phyloP scores from a whole-genome alignment of 1,140 invertebrate species.

The Elymnias hypermnestra region DNA sequence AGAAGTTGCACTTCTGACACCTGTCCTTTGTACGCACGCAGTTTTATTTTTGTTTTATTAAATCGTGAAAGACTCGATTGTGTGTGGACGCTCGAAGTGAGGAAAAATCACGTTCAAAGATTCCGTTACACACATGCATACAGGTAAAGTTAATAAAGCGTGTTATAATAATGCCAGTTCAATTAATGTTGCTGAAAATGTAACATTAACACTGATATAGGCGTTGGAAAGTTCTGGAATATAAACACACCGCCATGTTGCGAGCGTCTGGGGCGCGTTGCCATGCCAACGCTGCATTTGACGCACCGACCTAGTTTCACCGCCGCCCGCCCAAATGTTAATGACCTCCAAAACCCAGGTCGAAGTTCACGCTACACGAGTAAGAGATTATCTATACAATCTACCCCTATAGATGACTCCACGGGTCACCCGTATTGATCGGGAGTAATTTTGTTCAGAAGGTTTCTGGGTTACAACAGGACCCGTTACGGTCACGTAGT shows the following conservation, averaged over 20 bases:
- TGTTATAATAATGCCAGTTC: too few relatives aligned
- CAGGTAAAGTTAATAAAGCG: too few relatives aligned
- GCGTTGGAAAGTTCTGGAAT: conserved; percentile 15
- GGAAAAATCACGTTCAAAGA: too few relatives aligned
- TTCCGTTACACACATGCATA: too few relatives aligned
- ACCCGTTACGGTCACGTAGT: conserved; percentile 29
- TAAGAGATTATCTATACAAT: conserved; percentile 49
- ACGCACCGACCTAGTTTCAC: conserved; percentile 60
- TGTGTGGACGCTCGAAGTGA: too few relatives aligned
- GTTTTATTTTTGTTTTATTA: too few relatives aligned
- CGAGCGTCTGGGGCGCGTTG: conserved; percentile 43
- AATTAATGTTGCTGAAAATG: neutral
- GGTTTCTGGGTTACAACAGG: conserved; percentile 56
- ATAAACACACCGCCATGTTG: conserved; percentile 30
- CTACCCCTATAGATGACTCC: conserved; percentile 51
- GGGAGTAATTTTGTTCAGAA: conserved; percentile 35
- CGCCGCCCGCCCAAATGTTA: conserved; percentile 69
- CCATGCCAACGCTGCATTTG: conserved; percentile 59
- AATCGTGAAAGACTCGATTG: too few relatives aligned
- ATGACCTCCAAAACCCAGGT: conserved; percentile 74
- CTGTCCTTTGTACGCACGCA: too few relatives aligned
- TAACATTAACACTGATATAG: conserved; percentile 1
- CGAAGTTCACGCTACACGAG: conserved; percentile 73
- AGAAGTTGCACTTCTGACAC: too few relatives aligned
- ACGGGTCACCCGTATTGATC: conserved; percentile 70